Base-by-base conservation (phyloP, 1,140 invertebrate species). In the Eulimnadia texana region DNA sequence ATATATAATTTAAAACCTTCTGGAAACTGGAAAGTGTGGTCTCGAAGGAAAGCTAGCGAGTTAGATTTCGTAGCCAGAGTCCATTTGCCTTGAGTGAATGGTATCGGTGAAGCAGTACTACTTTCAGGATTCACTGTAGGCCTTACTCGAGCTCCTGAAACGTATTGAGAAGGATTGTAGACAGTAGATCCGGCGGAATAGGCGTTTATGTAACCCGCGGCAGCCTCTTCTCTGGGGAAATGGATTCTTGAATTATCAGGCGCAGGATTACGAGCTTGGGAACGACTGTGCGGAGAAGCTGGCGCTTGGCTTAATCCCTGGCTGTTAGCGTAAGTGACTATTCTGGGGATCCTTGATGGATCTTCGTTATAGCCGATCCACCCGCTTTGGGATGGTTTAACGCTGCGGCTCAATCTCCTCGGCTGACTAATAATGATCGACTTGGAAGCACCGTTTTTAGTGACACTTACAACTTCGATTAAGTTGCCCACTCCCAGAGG, bases 401-500 rank as follows among this genome's bases (percentile, higher is more conserved):
- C 16, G 16, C 23, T 28, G 9, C 60, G 16, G 6, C n/a, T 27
- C 55, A 23, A 25, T 58, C 25, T 25, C 29, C 24, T 13, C 60
- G 60, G 25, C 33, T 52, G 50, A 16, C 60, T 61, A 20, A 61
- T 61, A 29, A 61, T 61, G 28, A 61, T 54, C 22, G 60, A 61
- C 28, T 61, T 61, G 16, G 60, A 52, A 22, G 25, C 60, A 13
- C 53, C 53, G 10, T 54, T 51, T 3, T 24, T 24, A 1, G 27
- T 47, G 0, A 51, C 42, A 6, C 60, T 61, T 13, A 61, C 27
- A 0, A 61, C 60, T 23, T 61, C 60, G 50, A 61, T 61, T 10
- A 51, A 13, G 28, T 33, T 61, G 13, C 53, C 25, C 2, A 28
- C 51, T 9, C 60, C 60, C 16, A 61, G 33, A 0, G 60, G 29